These are phyloP conservation scores for Lutjanus erythropterus DNA, from an alignment of 2,113 vertebrate species.

Conservation along the genomic window DNA sequence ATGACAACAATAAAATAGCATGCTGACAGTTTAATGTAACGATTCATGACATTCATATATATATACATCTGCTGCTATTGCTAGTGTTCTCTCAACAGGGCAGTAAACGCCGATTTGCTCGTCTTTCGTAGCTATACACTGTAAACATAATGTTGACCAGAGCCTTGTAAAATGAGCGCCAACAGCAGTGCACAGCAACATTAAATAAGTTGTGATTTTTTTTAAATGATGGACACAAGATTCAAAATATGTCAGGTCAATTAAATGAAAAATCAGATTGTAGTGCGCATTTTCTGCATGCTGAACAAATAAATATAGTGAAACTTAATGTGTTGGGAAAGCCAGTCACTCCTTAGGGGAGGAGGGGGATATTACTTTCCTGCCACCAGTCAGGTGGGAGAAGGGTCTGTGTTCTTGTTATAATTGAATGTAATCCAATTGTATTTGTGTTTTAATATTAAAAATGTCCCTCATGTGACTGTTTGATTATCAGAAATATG, in stretches of 20 bases:
- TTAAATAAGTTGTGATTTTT: conserved; percentile 41
- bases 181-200: not conserved
- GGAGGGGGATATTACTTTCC: not conserved
- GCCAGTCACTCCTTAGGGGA: conserved; percentile 1
- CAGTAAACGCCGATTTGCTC: conserved; percentile 49
- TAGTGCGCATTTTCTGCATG: conserved; percentile 14
- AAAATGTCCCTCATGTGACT: conserved; percentile 13
- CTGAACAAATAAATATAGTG: conserved; percentile 40
- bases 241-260: not conserved
- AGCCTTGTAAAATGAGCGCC: conserved; percentile 28
- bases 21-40: conserved; percentile 77
- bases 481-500: not conserved
- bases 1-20: conserved; percentile 27
- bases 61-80: conserved; percentile 45
- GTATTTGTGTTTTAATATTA: conserved; percentile 10
- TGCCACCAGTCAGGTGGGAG: not conserved
- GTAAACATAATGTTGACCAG: conserved; percentile 43
- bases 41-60: conserved; percentile 73
- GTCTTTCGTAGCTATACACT: conserved; percentile 42
- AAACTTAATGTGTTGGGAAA: conserved; percentile 12
- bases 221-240: conserved; percentile 34
- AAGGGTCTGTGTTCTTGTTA: not conserved
- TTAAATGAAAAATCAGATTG: conserved; percentile 23
- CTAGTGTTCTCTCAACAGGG: conserved; percentile 53
- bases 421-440: conserved; percentile 3